These are phyloP conservation scores for Aspidiotus destructor DNA, from an alignment of 2,888 invertebrate species.

Conservation along the genomic window DNA sequence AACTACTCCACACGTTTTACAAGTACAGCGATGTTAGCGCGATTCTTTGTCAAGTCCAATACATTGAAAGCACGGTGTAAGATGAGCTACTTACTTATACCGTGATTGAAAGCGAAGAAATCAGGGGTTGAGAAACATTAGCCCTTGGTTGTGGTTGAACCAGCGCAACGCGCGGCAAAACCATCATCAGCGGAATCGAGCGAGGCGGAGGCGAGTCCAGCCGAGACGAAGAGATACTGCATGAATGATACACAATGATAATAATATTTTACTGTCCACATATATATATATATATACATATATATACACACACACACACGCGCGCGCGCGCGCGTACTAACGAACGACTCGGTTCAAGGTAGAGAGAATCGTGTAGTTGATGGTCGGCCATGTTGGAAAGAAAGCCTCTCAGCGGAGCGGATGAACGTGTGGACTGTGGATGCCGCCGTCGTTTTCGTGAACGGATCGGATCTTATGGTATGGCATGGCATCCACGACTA, in stretches of 20 bases:
- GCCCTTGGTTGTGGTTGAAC: neutral
- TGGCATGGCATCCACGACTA: neutral
- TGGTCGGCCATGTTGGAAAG: slow-evolving; percentile 31
- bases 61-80: no score
- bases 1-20: no score
- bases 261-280: no score
- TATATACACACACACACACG: no score
- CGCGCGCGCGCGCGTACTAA: no score
- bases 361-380: slow-evolving; percentile 24
- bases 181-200: slow-evolving; percentile 25
- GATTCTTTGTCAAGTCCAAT: no score
- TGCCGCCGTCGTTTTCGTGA: slow-evolving; percentile 27
- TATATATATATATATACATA: no score
- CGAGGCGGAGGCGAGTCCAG: slow-evolving; percentile 14
- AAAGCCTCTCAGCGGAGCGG: slow-evolving; percentile 30
- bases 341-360: neutral
- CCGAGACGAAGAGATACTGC: no score
- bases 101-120: no score
- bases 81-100: no score
- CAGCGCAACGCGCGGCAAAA: neutral
- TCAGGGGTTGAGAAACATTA: slow-evolving; percentile 32
- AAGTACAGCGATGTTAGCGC: no score
- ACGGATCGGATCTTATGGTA: slow-evolving; percentile 29
- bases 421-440: slow-evolving; percentile 28
- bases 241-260: no score